Base-by-base conservation (phyloP, 2,113 vertebrate genomes). In the Sinocyclocheilus rhinocerous region DNA sequence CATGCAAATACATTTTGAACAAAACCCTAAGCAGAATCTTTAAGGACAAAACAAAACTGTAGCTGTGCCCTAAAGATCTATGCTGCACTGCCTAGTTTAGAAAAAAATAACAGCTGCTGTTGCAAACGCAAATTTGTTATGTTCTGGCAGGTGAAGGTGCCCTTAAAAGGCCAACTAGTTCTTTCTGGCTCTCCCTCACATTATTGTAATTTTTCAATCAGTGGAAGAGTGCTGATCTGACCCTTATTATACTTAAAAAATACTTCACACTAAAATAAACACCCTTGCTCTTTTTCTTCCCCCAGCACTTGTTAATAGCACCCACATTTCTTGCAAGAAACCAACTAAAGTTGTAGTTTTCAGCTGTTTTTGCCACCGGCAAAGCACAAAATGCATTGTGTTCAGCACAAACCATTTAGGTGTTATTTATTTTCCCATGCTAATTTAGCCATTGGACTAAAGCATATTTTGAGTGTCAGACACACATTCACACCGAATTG, bases 131-230 rank as follows among this genome's bases (percentile, higher is more conserved):
- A 45, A 50, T 20, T 76, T 7, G 2, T 33, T 63, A 24, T 61
- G 2, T 42, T 88, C 33, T 75, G 48, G 36, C 13, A 77, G 80
- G 61, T 61, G n/a, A 78, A 69, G 48, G 45, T 81, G 59, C 57
- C 84, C 42, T 87, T 72, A 24, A 73, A 77, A 88, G 63, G 15
- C 63, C 18, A 4, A 6, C 13, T 48, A 63, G 42, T 52, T 45
- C 59, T 59, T 20, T 78, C 29, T 39, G 55, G 22, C 59, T 82
- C 22, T 55, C 33, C 50, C 65, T 76, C 22, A 6, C 2, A 11
- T 75, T 26, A 45, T 12, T 48, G 20, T 61, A 12, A 39, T 79
- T 59, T 59, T 33, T 61, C 6, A 11, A 39, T 61, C 52, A 63
- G 55, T 80, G 77, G 57, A 36, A 79, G 33, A 80, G 77, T 36